These are phyloP conservation scores for Propithecus perrieri DNA, from an alignment of 2,797 vertebrate species.

Conservation along the genomic window DNA sequence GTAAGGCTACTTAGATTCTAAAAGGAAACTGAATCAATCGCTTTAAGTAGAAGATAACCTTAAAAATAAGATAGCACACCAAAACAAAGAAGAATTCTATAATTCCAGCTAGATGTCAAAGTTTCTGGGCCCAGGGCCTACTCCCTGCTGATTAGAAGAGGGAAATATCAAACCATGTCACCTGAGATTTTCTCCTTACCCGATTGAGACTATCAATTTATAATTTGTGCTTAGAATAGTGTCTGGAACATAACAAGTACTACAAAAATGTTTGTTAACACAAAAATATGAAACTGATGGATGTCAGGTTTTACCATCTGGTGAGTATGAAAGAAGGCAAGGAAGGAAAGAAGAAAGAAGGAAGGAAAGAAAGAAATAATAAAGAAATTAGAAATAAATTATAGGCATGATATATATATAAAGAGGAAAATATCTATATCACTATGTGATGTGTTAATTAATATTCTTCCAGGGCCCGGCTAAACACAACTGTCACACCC, in stretches of 20 bases:
- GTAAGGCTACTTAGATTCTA: not conserved
- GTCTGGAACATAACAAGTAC: not conserved
- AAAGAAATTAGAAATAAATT: not conserved
- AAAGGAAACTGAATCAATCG: not conserved
- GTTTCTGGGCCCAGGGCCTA: not conserved
- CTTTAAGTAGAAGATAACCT: not conserved
- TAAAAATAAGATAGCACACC: not conserved
- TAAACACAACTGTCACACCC: not conserved
- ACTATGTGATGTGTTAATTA: not conserved
- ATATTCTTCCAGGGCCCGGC: not conserved
- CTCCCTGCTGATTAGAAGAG: not conserved
- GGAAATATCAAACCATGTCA: not conserved
- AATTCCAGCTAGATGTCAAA: not conserved
- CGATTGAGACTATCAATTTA: not conserved
- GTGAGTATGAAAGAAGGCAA: not conserved
- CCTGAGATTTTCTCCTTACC: not conserved
- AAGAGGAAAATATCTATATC: not conserved
- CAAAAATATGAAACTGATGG: not conserved
- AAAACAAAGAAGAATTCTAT: not conserved
- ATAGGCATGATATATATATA: not conserved
- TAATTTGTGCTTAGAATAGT: not conserved
- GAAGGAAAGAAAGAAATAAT: not conserved
- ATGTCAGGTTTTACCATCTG: not conserved
- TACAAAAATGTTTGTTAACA: not conserved
- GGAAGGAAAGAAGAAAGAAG: not conserved